These are phyloP conservation scores for Plagodis pulveraria DNA, from an alignment of 2,888 invertebrate genomes.

Conservation along the genomic window DNA sequence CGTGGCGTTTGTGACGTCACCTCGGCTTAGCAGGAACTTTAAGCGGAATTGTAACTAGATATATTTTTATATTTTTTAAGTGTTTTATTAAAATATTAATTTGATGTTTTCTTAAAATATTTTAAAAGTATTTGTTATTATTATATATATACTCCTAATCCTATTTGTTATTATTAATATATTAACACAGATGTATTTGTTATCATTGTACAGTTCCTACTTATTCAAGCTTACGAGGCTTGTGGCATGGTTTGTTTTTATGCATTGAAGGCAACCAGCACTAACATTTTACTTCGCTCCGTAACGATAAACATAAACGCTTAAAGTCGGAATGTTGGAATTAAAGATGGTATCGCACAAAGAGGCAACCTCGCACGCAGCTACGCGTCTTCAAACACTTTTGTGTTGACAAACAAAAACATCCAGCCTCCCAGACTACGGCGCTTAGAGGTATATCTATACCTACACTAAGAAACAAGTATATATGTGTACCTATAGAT, in stretches of 20 bases:
- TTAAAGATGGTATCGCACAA: constrained; percentile 55
- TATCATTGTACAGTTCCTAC: neutral
- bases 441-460: neutral
- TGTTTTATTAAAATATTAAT: too few relatives aligned
- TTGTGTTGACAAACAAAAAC: constrained; percentile 27
- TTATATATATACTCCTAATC: too few relatives aligned
- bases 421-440: constrained; percentile 18
- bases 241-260: neutral
- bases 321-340: constrained; percentile 46
- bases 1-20: too few relatives aligned
- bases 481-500: neutral
- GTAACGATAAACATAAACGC: constrained; percentile 34
- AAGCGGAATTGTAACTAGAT: too few relatives aligned
- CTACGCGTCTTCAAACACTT: constrained; percentile 37
- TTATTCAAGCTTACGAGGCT: neutral
- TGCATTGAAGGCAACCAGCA: constrained; percentile 19
- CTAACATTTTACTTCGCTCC: constrained; percentile 21
- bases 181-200: too few relatives aligned
- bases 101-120: too few relatives aligned
- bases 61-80: too few relatives aligned
- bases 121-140: too few relatives aligned
- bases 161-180: too few relatives aligned
- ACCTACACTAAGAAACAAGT: constrained; percentile 1
- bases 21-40: too few relatives aligned
- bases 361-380: constrained; percentile 47